Evolutionary conservation across 2,888 invertebrate species (phyloP).

Genomic region (Pammene fasciana): DNA sequence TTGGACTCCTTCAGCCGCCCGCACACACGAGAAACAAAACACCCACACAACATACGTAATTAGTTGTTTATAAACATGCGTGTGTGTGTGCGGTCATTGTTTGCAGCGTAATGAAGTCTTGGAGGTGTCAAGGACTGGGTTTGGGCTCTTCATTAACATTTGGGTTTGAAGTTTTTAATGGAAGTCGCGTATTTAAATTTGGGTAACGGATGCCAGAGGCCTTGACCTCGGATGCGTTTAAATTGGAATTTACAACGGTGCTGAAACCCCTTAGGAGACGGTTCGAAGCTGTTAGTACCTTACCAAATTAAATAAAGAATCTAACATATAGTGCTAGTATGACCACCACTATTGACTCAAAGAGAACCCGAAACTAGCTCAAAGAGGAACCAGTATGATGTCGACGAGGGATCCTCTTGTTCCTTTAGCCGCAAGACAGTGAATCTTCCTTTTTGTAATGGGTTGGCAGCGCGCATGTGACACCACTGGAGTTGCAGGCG

Average conservation of each 20-base stretch:
- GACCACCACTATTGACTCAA: too few relatives aligned
- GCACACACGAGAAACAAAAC: constrained; percentile 57
- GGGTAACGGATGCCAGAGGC: constrained; percentile 20
- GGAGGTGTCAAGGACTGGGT: constrained; percentile 69
- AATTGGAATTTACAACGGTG: constrained; percentile 9
- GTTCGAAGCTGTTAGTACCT: too few relatives aligned
- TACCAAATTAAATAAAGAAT: too few relatives aligned
- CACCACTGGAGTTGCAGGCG: too few relatives aligned
- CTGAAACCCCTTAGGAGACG: not conserved
- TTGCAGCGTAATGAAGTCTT: constrained; percentile 69
- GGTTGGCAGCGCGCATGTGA: too few relatives aligned
- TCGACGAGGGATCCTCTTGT: too few relatives aligned
- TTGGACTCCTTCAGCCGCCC: constrained; percentile 49
- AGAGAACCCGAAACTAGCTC: too few relatives aligned
- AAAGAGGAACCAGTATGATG: too few relatives aligned
- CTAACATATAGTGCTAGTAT: too few relatives aligned
- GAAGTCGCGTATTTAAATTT: constrained; percentile 38
- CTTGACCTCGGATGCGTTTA: constrained; percentile 31
- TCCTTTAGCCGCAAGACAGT: too few relatives aligned
- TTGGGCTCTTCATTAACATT: constrained; percentile 58
- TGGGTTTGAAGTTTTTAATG: constrained; percentile 46
- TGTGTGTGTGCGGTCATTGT: constrained; percentile 62
- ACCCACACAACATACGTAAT: constrained; percentile 68
- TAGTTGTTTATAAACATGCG: constrained; percentile 77
- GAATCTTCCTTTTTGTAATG: too few relatives aligned